A percentile compares a stretch with the other conserved stretches of the same genome.
phyloP scores from a whole-genome alignment of 1,140 invertebrate species.

The Acromyrmex heyeri region DNA sequence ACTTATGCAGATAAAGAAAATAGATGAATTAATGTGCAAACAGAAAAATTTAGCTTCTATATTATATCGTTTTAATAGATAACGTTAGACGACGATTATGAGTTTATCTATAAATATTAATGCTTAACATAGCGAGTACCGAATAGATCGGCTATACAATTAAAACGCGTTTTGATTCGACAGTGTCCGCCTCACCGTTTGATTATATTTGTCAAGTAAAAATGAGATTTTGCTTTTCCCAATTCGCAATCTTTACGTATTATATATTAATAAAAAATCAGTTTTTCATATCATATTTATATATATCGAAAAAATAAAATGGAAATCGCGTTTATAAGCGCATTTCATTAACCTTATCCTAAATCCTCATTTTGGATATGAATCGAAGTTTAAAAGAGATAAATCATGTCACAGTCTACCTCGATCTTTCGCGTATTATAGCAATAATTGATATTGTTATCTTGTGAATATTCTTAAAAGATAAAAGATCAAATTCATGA shows the following conservation, averaged over 20 bases:
- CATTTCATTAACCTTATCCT: not conserved
- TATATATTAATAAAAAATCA: too few relatives aligned
- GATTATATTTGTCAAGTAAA: slow-evolving; percentile 19
- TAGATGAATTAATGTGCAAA: too few relatives aligned
- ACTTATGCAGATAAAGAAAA: too few relatives aligned
- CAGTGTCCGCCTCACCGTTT: not conserved
- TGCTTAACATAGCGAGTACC: slow-evolving; percentile 40
- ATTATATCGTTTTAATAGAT: slow-evolving; percentile 19
- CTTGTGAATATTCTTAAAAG: not conserved
- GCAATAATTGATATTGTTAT: slow-evolving; percentile 64
- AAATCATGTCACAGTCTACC: not conserved
- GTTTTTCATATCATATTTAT: too few relatives aligned
- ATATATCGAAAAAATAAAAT: too few relatives aligned
- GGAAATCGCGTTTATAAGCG: not conserved
- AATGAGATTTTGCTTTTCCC: slow-evolving; percentile 11
- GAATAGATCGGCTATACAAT: slow-evolving; percentile 44
- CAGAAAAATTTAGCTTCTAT: not conserved
- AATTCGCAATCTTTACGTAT: not conserved
- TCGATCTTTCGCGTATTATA: slow-evolving; percentile 38
- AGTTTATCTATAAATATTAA: slow-evolving; percentile 63
- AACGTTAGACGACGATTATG: slow-evolving; percentile 55
- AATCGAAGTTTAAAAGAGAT: not conserved
- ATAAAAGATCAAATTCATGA: not conserved
- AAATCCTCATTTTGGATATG: not conserved
- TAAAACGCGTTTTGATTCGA: slow-evolving; percentile 61